A percentile compares a stretch with the other conserved stretches of the same genome.
Evolutionary conservation across 2,113 vertebrate genomes (phyloP).

Genomic region (Pelobates fuscus): DNA sequence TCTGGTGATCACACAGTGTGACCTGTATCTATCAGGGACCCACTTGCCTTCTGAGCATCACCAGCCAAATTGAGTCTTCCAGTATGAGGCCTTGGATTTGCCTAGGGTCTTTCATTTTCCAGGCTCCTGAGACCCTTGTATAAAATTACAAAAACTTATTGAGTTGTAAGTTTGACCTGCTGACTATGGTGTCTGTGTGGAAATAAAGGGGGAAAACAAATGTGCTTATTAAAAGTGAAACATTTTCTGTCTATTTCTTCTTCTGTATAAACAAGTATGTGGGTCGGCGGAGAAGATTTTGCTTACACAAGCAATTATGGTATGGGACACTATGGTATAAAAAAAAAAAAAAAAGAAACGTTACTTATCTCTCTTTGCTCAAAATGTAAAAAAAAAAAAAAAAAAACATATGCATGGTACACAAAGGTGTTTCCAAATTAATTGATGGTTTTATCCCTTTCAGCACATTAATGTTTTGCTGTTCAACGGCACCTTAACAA

Average conservation of each 20-base stretch:
- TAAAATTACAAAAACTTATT: slow-evolving; percentile 28
- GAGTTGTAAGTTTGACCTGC: slow-evolving; percentile 32
- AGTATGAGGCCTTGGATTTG: slow-evolving; percentile 35
- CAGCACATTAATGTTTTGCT: too few species aligned
- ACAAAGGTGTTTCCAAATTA: too few species aligned
- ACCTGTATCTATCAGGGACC: slow-evolving; percentile 32
- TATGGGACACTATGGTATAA: too few species aligned
- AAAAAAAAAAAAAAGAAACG: too few species aligned
- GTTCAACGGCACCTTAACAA: too few species aligned
- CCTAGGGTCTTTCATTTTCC: background rate
- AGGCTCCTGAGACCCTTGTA: slow-evolving; percentile 32
- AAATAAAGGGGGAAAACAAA: slow-evolving; percentile 29
- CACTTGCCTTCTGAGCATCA: slow-evolving; percentile 41
- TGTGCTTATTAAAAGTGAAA: slow-evolving; percentile 46
- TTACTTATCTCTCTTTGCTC: too few species aligned
- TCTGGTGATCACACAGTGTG: slow-evolving; percentile 30
- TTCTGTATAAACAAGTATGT: background rate
- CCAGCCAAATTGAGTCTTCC: slow-evolving; percentile 48
- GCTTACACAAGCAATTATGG: too few species aligned
- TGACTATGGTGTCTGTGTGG: slow-evolving; percentile 44
- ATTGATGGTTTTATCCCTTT: too few species aligned
- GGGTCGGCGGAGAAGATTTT: too few species aligned
- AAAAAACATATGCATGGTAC: too few species aligned
- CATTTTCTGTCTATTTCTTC: slow-evolving; percentile 23
- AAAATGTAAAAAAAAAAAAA: too few species aligned